Evolutionary conservation across 2,888 invertebrate genomes (phyloP).

Genomic region (Lutraria lutraria): DNA sequence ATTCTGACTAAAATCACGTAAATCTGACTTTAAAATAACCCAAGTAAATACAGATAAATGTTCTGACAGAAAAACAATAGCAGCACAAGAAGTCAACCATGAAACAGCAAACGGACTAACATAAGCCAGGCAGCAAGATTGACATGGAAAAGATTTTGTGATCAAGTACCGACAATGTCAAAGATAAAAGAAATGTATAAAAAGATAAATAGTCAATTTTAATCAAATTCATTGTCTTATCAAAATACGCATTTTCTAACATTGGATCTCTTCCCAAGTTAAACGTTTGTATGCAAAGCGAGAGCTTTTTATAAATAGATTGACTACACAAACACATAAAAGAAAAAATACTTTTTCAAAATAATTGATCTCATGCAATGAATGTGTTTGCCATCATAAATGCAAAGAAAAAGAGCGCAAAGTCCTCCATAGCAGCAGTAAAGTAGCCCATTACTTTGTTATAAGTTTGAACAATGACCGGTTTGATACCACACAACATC

Average conservation of each 20-base stretch:
- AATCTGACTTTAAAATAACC: too few species aligned
- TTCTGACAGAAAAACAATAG: background rate
- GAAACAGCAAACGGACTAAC: too few species aligned
- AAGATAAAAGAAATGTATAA: background rate
- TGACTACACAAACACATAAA: too few species aligned
- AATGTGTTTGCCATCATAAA: conserved; percentile 74
- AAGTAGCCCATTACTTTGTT: conserved; percentile 78
- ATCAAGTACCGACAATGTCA: too few species aligned
- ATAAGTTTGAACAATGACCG: conserved; percentile 73
- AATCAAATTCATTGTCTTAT: background rate
- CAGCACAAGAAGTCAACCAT: too few species aligned
- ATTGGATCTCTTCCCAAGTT: background rate
- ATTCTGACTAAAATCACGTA: too few species aligned
- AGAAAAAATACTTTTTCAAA: too few species aligned
- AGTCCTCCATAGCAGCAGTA: conserved; percentile 77
- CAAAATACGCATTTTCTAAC: background rate
- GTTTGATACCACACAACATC: conserved; percentile 80
- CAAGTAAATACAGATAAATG: background rate
- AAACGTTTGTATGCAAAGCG: too few species aligned
- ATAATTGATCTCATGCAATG: conserved; percentile 26
- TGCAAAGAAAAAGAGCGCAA: conserved; percentile 79
- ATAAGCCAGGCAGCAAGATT: too few species aligned
- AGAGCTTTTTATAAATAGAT: too few species aligned
- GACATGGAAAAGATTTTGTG: too few species aligned
- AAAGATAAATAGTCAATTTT: background rate